phyloP scores from a whole-genome alignment of 2,888 invertebrate species.

The Apamea crenata region DNA sequence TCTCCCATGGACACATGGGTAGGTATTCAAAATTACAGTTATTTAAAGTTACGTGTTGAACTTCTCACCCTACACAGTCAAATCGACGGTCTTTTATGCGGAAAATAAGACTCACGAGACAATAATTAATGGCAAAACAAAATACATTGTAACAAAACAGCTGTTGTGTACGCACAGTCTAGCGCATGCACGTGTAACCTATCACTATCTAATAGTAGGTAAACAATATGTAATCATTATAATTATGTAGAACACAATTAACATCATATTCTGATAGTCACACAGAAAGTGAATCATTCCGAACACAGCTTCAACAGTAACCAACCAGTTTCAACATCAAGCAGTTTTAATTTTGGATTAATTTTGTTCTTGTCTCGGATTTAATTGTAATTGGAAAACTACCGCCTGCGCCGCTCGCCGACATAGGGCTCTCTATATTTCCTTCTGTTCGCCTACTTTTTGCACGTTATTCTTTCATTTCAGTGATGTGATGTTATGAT shows the following conservation, averaged over 20 bases:
- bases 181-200: constrained; percentile 50
- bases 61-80: neutral
- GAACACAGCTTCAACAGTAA: neutral
- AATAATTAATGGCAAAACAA: neutral
- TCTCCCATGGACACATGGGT: too few relatives aligned
- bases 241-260: constrained; percentile 21
- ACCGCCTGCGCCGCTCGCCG: too few relatives aligned
- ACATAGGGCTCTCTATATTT: too few relatives aligned
- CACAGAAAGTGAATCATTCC: neutral
- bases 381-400: too few relatives aligned
- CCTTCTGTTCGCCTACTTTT: too few relatives aligned
- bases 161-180: constrained; percentile 25
- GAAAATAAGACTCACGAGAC: neutral
- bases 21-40: neutral
- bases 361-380: neutral
- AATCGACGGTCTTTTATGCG: neutral
- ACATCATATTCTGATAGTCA: constrained; percentile 19
- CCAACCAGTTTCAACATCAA: too few relatives aligned
- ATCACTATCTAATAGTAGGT: constrained; percentile 23
- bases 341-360: neutral
- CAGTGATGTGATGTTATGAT: too few relatives aligned
- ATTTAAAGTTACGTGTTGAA: neutral
- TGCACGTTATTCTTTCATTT: too few relatives aligned
- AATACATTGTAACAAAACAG: constrained; percentile 48
- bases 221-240: constrained; percentile 35